A percentile compares a stretch with the other conserved stretches of the same genome.
Evolutionary conservation across 2,113 vertebrate species (phyloP).

Genomic region (Corythornis cristatus): DNA sequence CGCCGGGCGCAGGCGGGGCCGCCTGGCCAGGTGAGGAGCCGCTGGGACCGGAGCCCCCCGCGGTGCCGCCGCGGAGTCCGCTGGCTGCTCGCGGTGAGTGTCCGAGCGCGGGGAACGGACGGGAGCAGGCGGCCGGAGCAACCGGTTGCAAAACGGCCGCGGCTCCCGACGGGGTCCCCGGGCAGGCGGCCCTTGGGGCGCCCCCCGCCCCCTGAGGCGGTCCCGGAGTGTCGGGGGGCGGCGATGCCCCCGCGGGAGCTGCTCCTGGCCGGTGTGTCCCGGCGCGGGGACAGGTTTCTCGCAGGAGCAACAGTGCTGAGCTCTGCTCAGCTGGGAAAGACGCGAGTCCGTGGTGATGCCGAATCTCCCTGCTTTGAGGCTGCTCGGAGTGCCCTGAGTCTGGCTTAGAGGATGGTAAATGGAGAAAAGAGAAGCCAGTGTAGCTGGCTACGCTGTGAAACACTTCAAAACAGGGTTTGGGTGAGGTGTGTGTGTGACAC

Average conservation of each 20-base stretch:
- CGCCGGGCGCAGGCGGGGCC: neutral
- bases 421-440: neutral
- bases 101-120: neutral
- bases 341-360: rapidly evolving
- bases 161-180: no score
- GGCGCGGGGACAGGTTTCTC: rapidly evolving
- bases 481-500: neutral
- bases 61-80: no score
- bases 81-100: neutral
- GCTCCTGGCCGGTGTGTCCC: rapidly evolving
- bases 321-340: rapidly evolving
- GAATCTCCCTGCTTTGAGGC: rapidly evolving
- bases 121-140: neutral
- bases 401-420: rapidly evolving
- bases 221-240: rapidly evolving
- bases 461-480: neutral
- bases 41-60: neutral
- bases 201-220: neutral
- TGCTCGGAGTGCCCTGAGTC: rapidly evolving
- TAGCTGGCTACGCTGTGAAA: neutral
- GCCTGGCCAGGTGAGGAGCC: no score
- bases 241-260: neutral
- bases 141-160: neutral
- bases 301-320: rapidly evolving
- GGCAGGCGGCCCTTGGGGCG: neutral